Percentiles rank a stretch among this genome's conserved stretches.
Conservation (phyloP, 2,888 invertebrate species). For the Muscina levida region DNA sequence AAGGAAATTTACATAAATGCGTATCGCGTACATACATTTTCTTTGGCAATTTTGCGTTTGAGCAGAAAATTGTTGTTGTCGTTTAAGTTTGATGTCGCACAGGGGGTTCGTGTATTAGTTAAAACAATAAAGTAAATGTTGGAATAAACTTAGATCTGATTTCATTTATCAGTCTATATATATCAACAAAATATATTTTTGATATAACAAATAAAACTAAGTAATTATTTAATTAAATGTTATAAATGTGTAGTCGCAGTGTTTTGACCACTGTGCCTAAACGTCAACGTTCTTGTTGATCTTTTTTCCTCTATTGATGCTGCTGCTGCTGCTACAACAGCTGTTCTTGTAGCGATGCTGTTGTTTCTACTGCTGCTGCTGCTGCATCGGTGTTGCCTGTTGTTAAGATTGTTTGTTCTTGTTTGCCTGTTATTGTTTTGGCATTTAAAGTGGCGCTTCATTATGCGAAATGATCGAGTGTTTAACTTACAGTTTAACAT, state of each 20-base stretch:
- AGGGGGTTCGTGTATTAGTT: no score
- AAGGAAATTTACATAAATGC: conserved; percentile 64
- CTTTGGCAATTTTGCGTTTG: conserved; percentile 51
- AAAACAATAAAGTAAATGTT: no score
- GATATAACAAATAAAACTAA: no score
- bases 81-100: background rate
- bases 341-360: background rate
- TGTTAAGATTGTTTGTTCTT: conserved; percentile 39
- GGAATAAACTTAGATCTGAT: no score
- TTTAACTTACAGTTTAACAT: conserved; percentile 65
- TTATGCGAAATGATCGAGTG: conserved; percentile 69
- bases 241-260: no score
- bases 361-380: conserved; percentile 9
- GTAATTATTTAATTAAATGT: no score
- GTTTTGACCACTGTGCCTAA: no score
- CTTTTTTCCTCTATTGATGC: background rate
- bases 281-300: no score
- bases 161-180: no score
- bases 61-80: conserved; percentile 36
- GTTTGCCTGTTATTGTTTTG: conserved; percentile 61
- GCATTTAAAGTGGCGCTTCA: conserved; percentile 71
- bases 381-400: conserved; percentile 41
- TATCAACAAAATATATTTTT: no score
- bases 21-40: conserved; percentile 56
- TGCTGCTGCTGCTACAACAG: background rate